A percentile compares a stretch with the other conserved stretches of the same genome.
phyloP scores from a whole-genome alignment of 2,113 vertebrate species.

The Ictalurus furcatus region DNA sequence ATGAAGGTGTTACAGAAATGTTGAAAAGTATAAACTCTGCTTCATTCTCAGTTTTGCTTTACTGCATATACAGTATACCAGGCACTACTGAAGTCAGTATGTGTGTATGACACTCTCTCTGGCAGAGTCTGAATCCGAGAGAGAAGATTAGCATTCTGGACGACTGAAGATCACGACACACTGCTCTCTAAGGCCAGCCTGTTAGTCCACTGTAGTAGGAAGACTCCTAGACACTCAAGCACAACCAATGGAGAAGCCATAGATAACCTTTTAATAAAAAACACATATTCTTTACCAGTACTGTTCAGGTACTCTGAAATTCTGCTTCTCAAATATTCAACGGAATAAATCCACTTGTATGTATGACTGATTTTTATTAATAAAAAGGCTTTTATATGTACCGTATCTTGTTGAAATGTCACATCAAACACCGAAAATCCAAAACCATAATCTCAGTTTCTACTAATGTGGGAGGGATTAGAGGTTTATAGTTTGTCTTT shows the following conservation, averaged over 20 bases:
- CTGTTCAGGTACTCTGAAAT: conserved; percentile 77
- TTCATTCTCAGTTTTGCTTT: neutral
- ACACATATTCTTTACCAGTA: conserved; percentile 75
- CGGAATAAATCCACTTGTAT: conserved; percentile 75
- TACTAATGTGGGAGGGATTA: neutral
- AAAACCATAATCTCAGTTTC: neutral
- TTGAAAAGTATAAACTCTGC: neutral
- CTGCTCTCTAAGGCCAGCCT: conserved; percentile 29
- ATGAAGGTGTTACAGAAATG: conserved; percentile 24
- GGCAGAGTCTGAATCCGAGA: conserved; percentile 87
- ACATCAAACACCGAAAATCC: neutral
- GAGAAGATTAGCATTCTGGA: conserved; percentile 74
- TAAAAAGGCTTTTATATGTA: conserved; percentile 85
- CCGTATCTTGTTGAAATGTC: neutral
- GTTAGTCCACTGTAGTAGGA: conserved; percentile 68
- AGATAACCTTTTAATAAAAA: conserved; percentile 60
- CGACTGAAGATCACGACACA: conserved; percentile 12
- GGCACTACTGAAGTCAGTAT: neutral
- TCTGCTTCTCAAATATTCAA: conserved; percentile 72
- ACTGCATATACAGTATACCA: neutral
- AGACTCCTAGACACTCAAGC: conserved; percentile 70
- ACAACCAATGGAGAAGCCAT: conserved; percentile 74
- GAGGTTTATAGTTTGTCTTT: neutral
- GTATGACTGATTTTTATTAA: conserved; percentile 78
- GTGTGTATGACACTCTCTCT: conserved; percentile 54